These are phyloP conservation scores for Microplitis demolitor DNA, from an alignment of 1,140 invertebrate genomes.

Conservation along the genomic window DNA sequence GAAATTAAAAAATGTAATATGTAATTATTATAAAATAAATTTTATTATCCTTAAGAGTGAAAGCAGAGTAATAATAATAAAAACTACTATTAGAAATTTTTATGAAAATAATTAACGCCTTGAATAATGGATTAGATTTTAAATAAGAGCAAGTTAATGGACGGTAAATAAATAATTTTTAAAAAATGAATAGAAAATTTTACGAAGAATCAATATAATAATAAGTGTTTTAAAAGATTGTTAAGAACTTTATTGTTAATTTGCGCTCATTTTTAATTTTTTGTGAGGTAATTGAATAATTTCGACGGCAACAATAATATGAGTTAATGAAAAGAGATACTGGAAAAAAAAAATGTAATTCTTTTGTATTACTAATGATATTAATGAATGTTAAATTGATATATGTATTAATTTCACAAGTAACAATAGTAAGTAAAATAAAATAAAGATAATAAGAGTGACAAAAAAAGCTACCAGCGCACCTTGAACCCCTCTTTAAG, in stretches of 20 bases:
- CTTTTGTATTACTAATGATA: neutral
- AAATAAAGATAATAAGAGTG: too few species aligned
- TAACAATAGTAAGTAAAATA: neutral
- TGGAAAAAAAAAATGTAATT: neutral
- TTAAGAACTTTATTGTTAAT: too few species aligned
- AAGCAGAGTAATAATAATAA: neutral
- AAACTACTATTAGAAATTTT: neutral
- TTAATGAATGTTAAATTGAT: neutral
- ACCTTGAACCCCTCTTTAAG: slow-evolving; percentile 46
- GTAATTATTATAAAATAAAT: neutral
- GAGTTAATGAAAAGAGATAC: neutral
- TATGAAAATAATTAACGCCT: neutral
- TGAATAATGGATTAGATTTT: neutral
- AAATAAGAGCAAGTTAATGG: neutral
- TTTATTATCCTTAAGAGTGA: neutral
- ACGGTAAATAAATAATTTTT: neutral
- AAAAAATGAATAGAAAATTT: too few species aligned
- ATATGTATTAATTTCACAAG: neutral
- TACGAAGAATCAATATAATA: too few species aligned
- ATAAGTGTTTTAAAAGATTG: too few species aligned
- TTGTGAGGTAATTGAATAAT: neutral
- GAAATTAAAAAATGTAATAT: too few species aligned
- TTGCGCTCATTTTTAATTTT: too few species aligned
- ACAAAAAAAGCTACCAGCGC: slow-evolving; percentile 9
- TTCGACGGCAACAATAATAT: neutral